Base-by-base conservation (phyloP, 2,888 invertebrate species). In the Lasioglossum pauxillum region DNA sequence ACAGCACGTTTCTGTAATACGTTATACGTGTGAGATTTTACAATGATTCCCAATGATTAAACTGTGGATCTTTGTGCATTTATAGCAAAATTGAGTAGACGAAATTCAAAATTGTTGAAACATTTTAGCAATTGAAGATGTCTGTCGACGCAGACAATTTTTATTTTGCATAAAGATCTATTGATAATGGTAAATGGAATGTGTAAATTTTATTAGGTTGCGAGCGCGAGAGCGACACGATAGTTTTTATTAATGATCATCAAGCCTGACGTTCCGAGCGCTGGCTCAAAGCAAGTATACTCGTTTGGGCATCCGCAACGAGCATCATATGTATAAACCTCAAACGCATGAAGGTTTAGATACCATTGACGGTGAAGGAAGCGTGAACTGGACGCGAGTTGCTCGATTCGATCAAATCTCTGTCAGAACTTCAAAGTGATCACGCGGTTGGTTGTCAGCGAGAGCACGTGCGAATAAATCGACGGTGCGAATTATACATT, bases 341-440 rank as follows among this genome's bases (percentile, higher is more conserved):
- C 67, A 67, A 67, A 67, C 67, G 67, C 7, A 5, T 2, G 67
- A 67, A 31, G 67, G 67, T 67, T 67, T 67, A 35, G 67, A 67
- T 35, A 35, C 31, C 8, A 67, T 67, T 67, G 67, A 67, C 67
- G 67, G 31, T 19, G 67, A 67, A 35, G 67, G 35, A 67, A 67
- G 67, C 67, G 67, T 67, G 67, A 67, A 67, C 67, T 23, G 67
- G 1, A 19, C 67, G 67, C 67, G 35, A 10, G 67, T 35, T 3
- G 19, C 67, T 67, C 35, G 67, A 67, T 60, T 27, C 38, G 60
- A 60, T 10, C 60, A 60, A 75, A 60, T 75, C 44, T n/a, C 57
- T 67, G 67, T 35, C 67, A 67, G 35, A 35, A 67, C 67, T 35
- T 67, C 67, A 67, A 67, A 67, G 67, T 67, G 67, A 23, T 19